Evolutionary conservation across 1,140 invertebrate genomes (phyloP), one percentile per base, ranked within the genome.

Genomic region (Protaetia brevitarsis): DNA sequence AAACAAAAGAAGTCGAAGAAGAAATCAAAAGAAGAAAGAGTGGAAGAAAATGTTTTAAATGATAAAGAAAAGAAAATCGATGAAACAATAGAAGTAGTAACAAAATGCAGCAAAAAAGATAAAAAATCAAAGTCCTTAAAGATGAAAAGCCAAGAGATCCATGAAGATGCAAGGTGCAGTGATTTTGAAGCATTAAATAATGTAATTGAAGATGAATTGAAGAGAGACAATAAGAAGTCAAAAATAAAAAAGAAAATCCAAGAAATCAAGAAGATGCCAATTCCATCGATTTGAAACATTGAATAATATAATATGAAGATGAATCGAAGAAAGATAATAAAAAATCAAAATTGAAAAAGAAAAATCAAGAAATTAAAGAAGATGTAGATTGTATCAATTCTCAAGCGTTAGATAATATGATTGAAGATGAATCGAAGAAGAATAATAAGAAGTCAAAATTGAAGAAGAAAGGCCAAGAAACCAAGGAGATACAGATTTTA

Each of bases 11-110:
- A 61, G 7, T 5, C 16, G 13, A 3, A 6, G 51, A 51, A 29
- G 51, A 64, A 64, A 13, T 5, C 27, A 64, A 64, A 64, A 63
- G 16, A 5, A 51, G 45, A 51, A 8, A 51, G n/a, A 51, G 45
- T 16, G 7, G 21, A 51, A 8, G 45, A 51, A 2, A 51, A 16
- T 51, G 45, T 51, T 8, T 8, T 7, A 16, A 51, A 16, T 1
- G 16, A 7, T 19, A 51, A 51, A 51, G 16, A 51, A 34, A 45
- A 67, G 56, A 58, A 21, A 56, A 16, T 11, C 19, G 7, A 62
- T 66, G 21, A 31, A 66, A 27, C 36, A 51, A 16, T 11, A 10
- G 62, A 36, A 34, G 30, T 6, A 8, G n/a, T 36, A 34, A 62
- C n/a, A n/a, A n/a, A n/a, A n/a, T n/a, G n/a, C n/a, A n/a, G n/a